A percentile compares a stretch with the other conserved stretches of the same genome.
phyloP scores from a whole-genome alignment of 2,797 vertebrate genomes.

The Acrocephalus scirpaceus region DNA sequence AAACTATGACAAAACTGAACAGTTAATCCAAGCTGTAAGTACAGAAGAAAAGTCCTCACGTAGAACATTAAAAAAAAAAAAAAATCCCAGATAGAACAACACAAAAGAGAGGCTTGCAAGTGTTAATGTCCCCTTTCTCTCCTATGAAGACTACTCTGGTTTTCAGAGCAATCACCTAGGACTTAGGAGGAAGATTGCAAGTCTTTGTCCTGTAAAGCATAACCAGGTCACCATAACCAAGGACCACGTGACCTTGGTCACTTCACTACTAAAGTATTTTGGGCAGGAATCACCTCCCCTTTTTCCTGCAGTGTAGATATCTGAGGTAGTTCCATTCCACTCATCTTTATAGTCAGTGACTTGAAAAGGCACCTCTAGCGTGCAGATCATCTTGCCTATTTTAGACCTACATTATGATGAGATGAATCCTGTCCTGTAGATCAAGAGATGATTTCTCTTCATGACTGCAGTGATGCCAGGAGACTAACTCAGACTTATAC shows the following conservation, averaged over 20 bases:
- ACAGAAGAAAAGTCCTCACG: background rate
- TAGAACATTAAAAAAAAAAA: background rate
- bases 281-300: background rate
- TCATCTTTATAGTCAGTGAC: background rate
- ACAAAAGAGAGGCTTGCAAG: background rate
- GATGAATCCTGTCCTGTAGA: background rate
- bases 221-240: background rate
- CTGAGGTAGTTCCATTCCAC: background rate
- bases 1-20: background rate
- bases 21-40: background rate
- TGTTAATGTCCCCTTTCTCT: background rate
- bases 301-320: background rate
- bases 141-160: background rate
- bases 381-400: background rate
- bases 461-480: background rate
- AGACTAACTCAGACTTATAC: background rate
- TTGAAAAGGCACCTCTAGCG: background rate
- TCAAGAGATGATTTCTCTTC: background rate
- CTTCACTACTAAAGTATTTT: background rate
- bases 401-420: background rate
- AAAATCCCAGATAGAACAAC: background rate
- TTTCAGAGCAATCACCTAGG: background rate
- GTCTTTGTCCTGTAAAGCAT: background rate
- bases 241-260: background rate
- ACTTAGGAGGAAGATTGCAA: background rate